Evolutionary conservation across 2,797 vertebrate genomes (phyloP), one percentile per base, ranked within the genome.

Genomic region (Ctenosaura bakeri): DNA sequence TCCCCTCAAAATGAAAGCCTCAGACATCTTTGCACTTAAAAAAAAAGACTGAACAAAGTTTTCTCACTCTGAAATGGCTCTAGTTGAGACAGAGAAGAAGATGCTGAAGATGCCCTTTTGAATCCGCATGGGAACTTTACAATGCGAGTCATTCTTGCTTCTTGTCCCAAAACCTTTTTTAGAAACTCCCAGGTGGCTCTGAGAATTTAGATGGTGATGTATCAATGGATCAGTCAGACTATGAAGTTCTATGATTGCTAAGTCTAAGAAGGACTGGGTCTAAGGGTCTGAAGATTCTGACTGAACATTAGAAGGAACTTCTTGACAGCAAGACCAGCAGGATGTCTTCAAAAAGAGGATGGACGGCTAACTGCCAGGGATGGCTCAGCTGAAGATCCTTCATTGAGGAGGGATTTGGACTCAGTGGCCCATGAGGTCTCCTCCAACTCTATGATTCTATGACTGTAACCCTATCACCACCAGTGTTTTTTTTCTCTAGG

Each of bases 161-260:
- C 42, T 54, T 86, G 9, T 13, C 42, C 29, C 69, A 74, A 13
- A 22, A 56, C 16, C 20, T 62, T 62, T 64, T 83, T 56, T 87
- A 54, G 74, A 59, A 82, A 74, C 56, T 59, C 79, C 87, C 38
- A 74, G 56, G n/a, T 35, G 20, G 38, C 42, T 90, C n/a, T 26
- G 42, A 42, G 4, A 1, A 14, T 81, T 88, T 54, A 26, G 50
- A 54, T 79, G 46, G 13, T 50, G 13, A 24, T 38, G 4, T 35
- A 59, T 26, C 4, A 1, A 78, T 24, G 71, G 42, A 42, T 77
- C 16, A 24, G 62, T 76, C 16, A 66, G 18, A 64, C 26, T 4
- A 13, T 52, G 81, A 56, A 71, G 7, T 74, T 80, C 35, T 81
- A 9, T 50, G 38, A 62, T 22, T 50, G 76, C 81, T 59, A 73